Base-by-base conservation (phyloP, 2,113 vertebrate genomes). In the Rhea americana region DNA sequence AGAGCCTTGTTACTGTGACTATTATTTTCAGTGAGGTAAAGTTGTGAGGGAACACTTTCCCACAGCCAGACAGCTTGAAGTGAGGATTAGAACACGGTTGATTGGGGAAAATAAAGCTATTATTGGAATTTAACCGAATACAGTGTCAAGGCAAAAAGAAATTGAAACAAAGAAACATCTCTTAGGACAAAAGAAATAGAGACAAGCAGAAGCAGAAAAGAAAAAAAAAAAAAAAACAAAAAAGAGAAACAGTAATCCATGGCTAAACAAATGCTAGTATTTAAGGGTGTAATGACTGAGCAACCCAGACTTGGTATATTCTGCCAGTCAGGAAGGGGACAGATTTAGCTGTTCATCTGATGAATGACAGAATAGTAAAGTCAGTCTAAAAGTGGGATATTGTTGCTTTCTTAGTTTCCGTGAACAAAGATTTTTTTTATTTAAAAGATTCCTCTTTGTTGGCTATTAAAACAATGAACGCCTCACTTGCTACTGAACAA, bases 401-500 rank as follows among this genome's bases (percentile, higher is more conserved):
- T 87, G 43, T 75, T 6, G 55, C 20, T 82, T 95, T 91, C 50
- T 85, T 72, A 41, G 59, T 89, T 93, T 61, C 74, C 85, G 80
- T 73, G 45, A 91, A 83, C 22, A 94, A 91, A 70, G 50, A 48
- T 26, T 85, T 74, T 84, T 90, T 82, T 75, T 58, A 87, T 91
- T 87, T 86, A 66, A 55, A 25, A 66, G 30, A 88, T 87, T 90
- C 85, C 59, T 84, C 50, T 88, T 94, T 87, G 47, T 78, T 89
- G 85, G 48, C 63, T 86, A 22, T 89, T 90, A 75, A 73, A 86
- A 78, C 24, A 94, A 63, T 4, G 7, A 37, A 37, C 35, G 39
- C 61, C 25, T 95, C 30, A 55, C 55, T 95, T 82, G 72, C 62
- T 90, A 83, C 81, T 51, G 89, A 88, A 89, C 47, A 90, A 91